A percentile compares a stretch with the other conserved stretches of the same genome.
These are phyloP conservation scores for Agrotis puta DNA, from an alignment of 2,888 invertebrate genomes.

Conservation along the genomic window DNA sequence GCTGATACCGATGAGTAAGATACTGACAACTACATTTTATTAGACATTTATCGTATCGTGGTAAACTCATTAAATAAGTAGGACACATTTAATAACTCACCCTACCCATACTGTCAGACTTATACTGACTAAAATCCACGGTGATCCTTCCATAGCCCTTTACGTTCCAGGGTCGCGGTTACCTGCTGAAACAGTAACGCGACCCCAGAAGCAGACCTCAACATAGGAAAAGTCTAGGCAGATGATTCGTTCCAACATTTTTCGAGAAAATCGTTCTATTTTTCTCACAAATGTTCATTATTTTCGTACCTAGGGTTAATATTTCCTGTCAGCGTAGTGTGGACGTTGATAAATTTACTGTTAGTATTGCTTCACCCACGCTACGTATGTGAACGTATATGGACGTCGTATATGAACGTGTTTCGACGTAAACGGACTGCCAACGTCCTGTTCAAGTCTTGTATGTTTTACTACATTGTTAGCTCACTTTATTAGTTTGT, in stretches of 20 bases:
- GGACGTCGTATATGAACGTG: not conserved
- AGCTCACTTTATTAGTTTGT: not conserved
- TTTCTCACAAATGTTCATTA: not conserved
- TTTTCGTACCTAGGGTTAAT: conserved; percentile 22
- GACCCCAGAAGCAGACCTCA: too few species aligned
- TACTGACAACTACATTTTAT: too few species aligned
- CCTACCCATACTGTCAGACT: too few species aligned
- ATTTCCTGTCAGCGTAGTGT: conserved; percentile 24
- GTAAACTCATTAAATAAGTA: too few species aligned
- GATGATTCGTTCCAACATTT: conserved; percentile 1
- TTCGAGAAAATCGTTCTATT: conserved; percentile 11
- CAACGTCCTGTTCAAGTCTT: conserved; percentile 7
- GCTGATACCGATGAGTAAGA: too few species aligned
- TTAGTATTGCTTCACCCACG: conserved; percentile 42
- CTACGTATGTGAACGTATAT: not conserved
- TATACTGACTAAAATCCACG: too few species aligned
- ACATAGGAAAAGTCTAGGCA: too few species aligned
- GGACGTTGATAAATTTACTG: conserved; percentile 46
- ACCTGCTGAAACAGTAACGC: too few species aligned
- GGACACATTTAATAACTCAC: too few species aligned
- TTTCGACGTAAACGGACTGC: conserved; percentile 21
- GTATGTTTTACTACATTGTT: conserved; percentile 25
- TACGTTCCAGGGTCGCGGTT: too few species aligned
- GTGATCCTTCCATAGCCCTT: too few species aligned
- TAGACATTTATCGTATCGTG: too few species aligned